Evolutionary conservation across 37 sponge, comb jelly and placozoan genomes (phyloP), one percentile per base, ranked within the genome.

Genomic region (Tethya wilhelma): DNA sequence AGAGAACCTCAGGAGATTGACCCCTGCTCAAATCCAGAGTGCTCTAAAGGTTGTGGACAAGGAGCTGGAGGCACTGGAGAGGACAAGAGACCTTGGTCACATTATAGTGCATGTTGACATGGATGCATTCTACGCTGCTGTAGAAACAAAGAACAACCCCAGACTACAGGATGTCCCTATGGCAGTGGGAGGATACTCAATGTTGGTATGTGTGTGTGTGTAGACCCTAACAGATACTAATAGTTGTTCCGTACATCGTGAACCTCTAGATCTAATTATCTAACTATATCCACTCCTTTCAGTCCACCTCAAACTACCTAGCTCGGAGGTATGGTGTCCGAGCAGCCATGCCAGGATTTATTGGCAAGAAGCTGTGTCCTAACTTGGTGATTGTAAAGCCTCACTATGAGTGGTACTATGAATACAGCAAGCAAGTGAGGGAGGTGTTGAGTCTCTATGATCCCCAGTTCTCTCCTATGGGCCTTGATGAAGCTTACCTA

Each of bases 51-150:
- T 53, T n/a, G 63, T 71, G 0, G 88, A 93, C 81, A 78, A 3
- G 41, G 86, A 91, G 49, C 57, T 91, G 9, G 93, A 86, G 33
- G 25, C 41, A n/a, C 58, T 98, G 75, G 99, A 96, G 44, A n/a
- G 41, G 26, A 38, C 73, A 7, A 84, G 99, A 30, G 88, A 93
- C 69, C 58, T 93, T 30, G 63, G 73, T n/a, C 83, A 86, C 31
- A 68, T 90, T 56, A 89, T 98, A 2, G 99, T 98, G 46, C 99
- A 98, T 55, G 77, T 95, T 32, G 99, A 98, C 81, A 98, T 98
- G 99, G 99, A 98, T 79, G 96, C 96, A 20, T 98, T 98, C 74
- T 98, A 95, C 78, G 99, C 99, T 2, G 89, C 99, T 42, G 96
- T 98, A 5, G 99, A 98, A 44, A 98, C 95, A 86, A 90, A 92